These are phyloP conservation scores for Dioctria linearis DNA, from an alignment of 2,888 invertebrate species.

Conservation along the genomic window DNA sequence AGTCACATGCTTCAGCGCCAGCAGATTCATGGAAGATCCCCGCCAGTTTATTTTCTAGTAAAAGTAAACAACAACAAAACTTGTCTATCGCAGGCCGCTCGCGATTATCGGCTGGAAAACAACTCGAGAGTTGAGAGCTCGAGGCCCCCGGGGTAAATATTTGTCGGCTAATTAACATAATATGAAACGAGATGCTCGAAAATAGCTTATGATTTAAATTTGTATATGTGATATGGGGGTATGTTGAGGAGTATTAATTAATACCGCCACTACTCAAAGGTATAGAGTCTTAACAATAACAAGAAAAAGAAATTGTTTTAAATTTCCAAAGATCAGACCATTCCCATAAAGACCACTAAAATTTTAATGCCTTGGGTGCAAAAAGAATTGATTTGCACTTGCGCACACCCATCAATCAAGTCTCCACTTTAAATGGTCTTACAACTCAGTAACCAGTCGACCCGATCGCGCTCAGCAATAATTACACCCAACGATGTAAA, in stretches of 20 bases:
- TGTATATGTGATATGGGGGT: no score
- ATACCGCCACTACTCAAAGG: no score
- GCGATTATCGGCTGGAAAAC: conserved; percentile 45
- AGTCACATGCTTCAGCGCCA: conserved; percentile 49
- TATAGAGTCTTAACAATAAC: no score
- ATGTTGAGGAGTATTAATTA: no score
- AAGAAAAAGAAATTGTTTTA: no score
- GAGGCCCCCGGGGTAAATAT: conserved; percentile 31
- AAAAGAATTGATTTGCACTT: conserved; percentile 28
- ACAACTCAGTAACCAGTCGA: conserved; percentile 23
- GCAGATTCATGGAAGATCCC: conserved; percentile 49
- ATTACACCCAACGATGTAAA: conserved; percentile 41
- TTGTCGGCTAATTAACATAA: conserved; percentile 41
- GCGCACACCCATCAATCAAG: conserved; percentile 23
- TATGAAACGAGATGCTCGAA: not conserved
- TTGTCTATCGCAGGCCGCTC: conserved; percentile 20
- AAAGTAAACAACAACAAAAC: conserved; percentile 48
- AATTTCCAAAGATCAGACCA: not conserved
- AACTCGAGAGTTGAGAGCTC: not conserved
- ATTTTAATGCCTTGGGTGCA: not conserved
- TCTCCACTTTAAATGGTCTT: conserved; percentile 13
- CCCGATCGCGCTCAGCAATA: not conserved
- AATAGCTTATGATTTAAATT: not conserved
- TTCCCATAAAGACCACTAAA: conserved; percentile 6
- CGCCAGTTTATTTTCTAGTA: conserved; percentile 48